Conservation (phyloP, 1,140 invertebrate genomes). For the Kradibia gibbosae region DNA sequence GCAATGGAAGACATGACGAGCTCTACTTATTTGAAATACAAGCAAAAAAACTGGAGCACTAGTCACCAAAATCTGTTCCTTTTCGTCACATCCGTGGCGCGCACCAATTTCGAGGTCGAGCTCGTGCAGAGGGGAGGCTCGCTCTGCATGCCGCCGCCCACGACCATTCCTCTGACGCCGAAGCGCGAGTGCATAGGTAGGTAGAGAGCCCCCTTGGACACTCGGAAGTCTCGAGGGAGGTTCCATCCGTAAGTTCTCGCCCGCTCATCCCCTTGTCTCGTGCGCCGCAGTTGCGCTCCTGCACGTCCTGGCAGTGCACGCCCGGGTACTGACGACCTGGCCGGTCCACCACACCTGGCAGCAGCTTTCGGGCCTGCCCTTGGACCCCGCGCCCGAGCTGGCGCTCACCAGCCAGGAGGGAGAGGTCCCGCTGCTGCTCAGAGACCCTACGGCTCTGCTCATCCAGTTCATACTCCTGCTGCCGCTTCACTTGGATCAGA, state of each 20-base stretch:
- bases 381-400: constrained; percentile 59
- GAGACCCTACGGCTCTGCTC: constrained; percentile 87
- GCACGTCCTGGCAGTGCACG: constrained; percentile 89
- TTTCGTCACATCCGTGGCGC: constrained; percentile 91
- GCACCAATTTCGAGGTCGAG: constrained; percentile 95
- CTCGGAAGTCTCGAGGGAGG: no score
- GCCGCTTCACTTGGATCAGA: constrained; percentile 88
- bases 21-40: constrained; percentile 80
- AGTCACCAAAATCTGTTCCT: constrained; percentile 86
- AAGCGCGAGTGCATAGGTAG: constrained; percentile 91
- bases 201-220: no score
- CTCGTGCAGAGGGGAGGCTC: constrained; percentile 89
- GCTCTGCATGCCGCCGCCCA: constrained; percentile 75
- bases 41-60: constrained; percentile 73
- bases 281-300: constrained; percentile 91
- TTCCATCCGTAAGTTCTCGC: no score
- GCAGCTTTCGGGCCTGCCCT: constrained; percentile 74
- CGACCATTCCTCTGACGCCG: constrained; percentile 78
- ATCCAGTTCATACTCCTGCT: constrained; percentile 90
- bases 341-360: constrained; percentile 79
- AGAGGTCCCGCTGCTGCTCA: constrained; percentile 87
- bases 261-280: no score
- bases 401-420: constrained; percentile 72
- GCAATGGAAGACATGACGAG: constrained; percentile 96
- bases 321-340: constrained; percentile 80